phyloP scores from a whole-genome alignment of 2,888 invertebrate genomes.

The Schizotus pectinicornis region DNA sequence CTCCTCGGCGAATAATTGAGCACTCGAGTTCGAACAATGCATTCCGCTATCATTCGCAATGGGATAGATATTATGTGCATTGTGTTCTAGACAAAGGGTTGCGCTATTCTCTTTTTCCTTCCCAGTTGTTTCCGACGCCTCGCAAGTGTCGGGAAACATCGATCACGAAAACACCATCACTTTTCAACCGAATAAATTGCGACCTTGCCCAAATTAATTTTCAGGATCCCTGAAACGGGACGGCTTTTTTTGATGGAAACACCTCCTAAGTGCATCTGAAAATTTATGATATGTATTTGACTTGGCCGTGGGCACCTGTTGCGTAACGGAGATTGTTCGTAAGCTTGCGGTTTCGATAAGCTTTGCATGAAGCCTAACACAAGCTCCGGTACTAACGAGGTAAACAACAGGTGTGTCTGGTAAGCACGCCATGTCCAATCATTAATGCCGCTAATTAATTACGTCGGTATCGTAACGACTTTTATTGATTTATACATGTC shows the following conservation, averaged over 20 bases:
- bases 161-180: slow-evolving; percentile 10
- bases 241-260: slow-evolving; percentile 3
- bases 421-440: slow-evolving; percentile 16
- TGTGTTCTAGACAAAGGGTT: slow-evolving; percentile 19
- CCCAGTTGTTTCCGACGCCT: slow-evolving; percentile 12
- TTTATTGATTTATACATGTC: slow-evolving; percentile 20
- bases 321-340: slow-evolving; percentile 25
- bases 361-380: slow-evolving; percentile 23
- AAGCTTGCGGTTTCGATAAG: slow-evolving; percentile 30
- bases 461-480: slow-evolving; percentile 7
- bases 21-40: slow-evolving; percentile 4
- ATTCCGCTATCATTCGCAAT: slow-evolving; percentile 3
- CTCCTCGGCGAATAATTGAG: no score
- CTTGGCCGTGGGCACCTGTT: slow-evolving; percentile 31
- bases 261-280: slow-evolving; percentile 14
- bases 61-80: slow-evolving; percentile 16
- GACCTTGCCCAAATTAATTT: slow-evolving; percentile 5
- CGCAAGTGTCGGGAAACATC: slow-evolving; percentile 20
- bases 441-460: slow-evolving; percentile 21
- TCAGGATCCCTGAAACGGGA: background rate
- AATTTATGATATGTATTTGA: slow-evolving; percentile 32
- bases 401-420: slow-evolving; percentile 28
- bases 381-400: slow-evolving; percentile 18
- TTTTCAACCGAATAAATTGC: slow-evolving; percentile 13
- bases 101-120: background rate